Conservation (phyloP, 2,888 invertebrate species). For the Melanotus villosus region DNA sequence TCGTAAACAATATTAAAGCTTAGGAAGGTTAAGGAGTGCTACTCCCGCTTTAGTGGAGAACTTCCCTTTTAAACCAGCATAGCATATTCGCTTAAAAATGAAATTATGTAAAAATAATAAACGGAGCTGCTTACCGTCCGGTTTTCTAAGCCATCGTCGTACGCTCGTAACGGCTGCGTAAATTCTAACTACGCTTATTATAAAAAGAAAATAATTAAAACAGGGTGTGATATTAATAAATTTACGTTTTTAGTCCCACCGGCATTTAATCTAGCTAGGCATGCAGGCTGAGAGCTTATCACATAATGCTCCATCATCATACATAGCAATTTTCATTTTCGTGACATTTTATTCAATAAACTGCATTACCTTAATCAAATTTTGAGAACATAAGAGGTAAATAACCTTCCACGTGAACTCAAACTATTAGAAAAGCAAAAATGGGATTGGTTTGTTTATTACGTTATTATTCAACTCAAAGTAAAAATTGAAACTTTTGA, state of each 20-base stretch:
- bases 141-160: no score
- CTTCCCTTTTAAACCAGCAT: constrained; percentile 7
- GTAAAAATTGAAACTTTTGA: no score
- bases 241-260: background rate
- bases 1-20: constrained; percentile 17
- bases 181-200: background rate
- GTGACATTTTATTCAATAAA: constrained; percentile 16
- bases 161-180: no score
- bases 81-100: background rate
- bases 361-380: constrained; percentile 16
- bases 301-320: constrained; percentile 10
- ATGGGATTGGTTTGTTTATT: background rate
- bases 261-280: background rate
- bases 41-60: constrained; percentile 7
- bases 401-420: background rate
- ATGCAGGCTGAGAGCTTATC: constrained; percentile 11
- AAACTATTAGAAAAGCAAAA: background rate
- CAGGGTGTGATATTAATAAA: constrained; percentile 16
- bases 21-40: constrained; percentile 14
- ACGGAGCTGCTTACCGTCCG: background rate
- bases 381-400: constrained; percentile 4
- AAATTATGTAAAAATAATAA: constrained; percentile 22
- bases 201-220: constrained; percentile 5
- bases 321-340: constrained; percentile 11
- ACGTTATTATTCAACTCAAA: background rate